Base-by-base conservation (phyloP, 2,888 invertebrate genomes). In the Ormia ochracea region DNA sequence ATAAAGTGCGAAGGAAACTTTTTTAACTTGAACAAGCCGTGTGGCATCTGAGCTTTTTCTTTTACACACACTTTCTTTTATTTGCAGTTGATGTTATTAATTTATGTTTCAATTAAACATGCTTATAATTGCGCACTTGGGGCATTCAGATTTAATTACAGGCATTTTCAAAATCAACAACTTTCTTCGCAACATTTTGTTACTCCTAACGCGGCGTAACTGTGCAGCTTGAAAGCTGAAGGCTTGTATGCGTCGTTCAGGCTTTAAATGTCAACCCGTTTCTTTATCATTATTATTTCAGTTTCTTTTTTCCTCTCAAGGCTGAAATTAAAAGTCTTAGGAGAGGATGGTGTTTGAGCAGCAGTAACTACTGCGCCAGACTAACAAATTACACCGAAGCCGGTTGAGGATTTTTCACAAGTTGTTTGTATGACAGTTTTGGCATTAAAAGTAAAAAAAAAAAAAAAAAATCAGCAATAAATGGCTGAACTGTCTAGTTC, bases 241-340 rank as follows among this genome's bases (percentile, higher is more conserved):
- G 17, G 14, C 50, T 23, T 36, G 12, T n/a, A 54, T 41, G 4
- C 61, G 38, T 17, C 17, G 36, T 19, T 48, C 6, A 36, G 23
- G 21, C 65, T 38, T 48, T 66, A 17, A 74, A 58, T 74, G 66
- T 74, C 66, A 58, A 66, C 74, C 50, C 41, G 74, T 74, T 66
- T 68, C n/a, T 28, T 1, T 52, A 23, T 23, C 23, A 14, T 56
- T n/a, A 21, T 33, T 3, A 6, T n/a, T 1, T 50, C 36, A 3
- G 19, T 19, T 26, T 58, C 23, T 19, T 50, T 38, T 21, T 63
- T 4, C 1, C 21, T 48, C 48, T 66, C 58, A 74, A 74, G 58
- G 74, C 66, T 74, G 26, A 58, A 66, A 74, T 58, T 66, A 65
- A 74, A 58, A 28, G 12, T 31, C 5, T 43, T 21, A 54, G 45